Evolutionary conservation across 2,888 invertebrate genomes (phyloP), one percentile per base, ranked within the genome.

Genomic region (Altica lythri): DNA sequence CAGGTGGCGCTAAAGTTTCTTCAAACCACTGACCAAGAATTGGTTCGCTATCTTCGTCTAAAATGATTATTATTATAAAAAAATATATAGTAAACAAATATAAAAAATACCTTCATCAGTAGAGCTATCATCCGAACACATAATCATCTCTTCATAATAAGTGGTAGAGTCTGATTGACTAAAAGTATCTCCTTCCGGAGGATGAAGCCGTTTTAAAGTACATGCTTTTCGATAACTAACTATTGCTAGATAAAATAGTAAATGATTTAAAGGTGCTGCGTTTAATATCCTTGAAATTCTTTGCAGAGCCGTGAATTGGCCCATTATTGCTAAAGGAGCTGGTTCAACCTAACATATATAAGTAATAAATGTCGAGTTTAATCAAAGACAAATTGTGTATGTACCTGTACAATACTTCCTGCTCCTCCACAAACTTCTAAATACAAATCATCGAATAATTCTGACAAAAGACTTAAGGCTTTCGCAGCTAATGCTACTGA

Each of bases 21-120:
- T 95, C 95, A 77, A 96, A 93, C 95, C 95, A 95, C 63, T 92
- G 85, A 0, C 95, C 95, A 65, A 93, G 81, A 56, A 93, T 84
- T 3, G 92, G 90, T 76, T 93, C 92, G 75, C 88, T 89, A 74
- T 89, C 89, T 68, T 84, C 83, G 80, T 86, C 86, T 83, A 53
- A 35, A 64, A 16, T 19, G 3, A 19, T 19, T n/a, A n/a, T n/a
- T n/a, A n/a, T n/a, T n/a, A n/a, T n/a, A n/a, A n/a, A n/a, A n/a
- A n/a, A n/a, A n/a, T n/a, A n/a, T 27, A 5, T 27, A 10, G 27
- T n/a, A n/a, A n/a, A n/a, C n/a, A n/a, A 29, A 29, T n/a, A 16
- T 12, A 17, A 17, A 14, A 17, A 17, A 2, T 78, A 86, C 92
- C 92, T 77, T 93, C 93, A 72, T 92, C 92, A 32, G 89, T 90